These are phyloP conservation scores for Argopecten irradians DNA, from an alignment of 1,140 invertebrate species.

Conservation along the genomic window DNA sequence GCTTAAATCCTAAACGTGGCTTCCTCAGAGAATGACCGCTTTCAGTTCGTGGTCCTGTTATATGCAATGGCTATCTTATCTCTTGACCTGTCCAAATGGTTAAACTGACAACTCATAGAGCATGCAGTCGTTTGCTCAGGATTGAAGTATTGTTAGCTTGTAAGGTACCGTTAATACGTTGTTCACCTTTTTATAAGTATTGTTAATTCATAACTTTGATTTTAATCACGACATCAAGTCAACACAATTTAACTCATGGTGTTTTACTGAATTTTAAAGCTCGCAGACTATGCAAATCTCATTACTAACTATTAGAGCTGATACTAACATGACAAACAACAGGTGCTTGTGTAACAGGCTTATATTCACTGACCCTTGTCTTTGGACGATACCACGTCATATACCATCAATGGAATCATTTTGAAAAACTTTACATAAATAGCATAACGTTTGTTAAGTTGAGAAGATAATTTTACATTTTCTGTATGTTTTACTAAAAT, in stretches of 20 bases:
- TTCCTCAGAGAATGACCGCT: neutral
- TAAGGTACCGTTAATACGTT: neutral
- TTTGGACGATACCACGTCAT: neutral
- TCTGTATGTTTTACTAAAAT: too few relatives aligned
- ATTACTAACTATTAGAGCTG: neutral
- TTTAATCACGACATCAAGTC: too few relatives aligned
- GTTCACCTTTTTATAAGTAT: too few relatives aligned
- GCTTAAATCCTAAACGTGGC: neutral
- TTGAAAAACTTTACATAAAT: too few relatives aligned
- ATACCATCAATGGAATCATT: neutral
- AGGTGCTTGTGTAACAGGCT: neutral
- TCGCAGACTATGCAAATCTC: neutral
- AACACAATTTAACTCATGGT: neutral
- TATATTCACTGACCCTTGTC: neutral
- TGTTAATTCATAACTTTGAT: too few relatives aligned
- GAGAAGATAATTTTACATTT: too few relatives aligned
- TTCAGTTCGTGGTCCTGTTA: neutral
- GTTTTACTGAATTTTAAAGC: neutral
- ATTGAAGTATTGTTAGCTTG: neutral
- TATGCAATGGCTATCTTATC: slow-evolving; percentile 23
- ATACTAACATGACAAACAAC: neutral
- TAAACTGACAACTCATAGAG: neutral
- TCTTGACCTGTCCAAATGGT: neutral
- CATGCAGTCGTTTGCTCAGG: neutral
- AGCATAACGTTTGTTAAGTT: neutral